Conservation (phyloP, 2,888 invertebrate species). For the Leptopilina drosophilae region DNA sequence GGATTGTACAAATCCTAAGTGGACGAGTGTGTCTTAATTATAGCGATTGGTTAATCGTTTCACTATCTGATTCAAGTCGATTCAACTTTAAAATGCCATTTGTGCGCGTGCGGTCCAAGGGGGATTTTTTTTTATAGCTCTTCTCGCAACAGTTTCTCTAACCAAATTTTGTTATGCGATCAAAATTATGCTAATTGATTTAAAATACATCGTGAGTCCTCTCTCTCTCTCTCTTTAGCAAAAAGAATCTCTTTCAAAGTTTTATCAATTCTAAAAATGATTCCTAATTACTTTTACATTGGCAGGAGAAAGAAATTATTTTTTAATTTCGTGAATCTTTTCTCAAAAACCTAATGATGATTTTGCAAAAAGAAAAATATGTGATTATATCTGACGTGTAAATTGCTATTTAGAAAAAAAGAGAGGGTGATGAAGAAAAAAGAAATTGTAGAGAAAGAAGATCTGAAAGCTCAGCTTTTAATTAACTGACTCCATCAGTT, state of each 20-base stretch:
- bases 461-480: conserved; percentile 23
- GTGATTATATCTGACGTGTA: background rate
- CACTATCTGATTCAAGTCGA: conserved; percentile 62
- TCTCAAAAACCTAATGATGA: background rate
- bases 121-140: conserved; percentile 9
- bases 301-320: background rate
- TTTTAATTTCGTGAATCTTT: background rate
- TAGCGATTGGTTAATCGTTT: conserved; percentile 73
- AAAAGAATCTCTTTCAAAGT: background rate
- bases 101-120: conserved; percentile 34
- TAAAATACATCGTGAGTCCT: too few species aligned
- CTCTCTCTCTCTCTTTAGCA: background rate
- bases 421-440: background rate
- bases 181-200: conserved; percentile 35
- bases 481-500: conserved; percentile 32
- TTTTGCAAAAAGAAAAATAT: background rate
- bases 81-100: conserved; percentile 46
- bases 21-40: conserved; percentile 72
- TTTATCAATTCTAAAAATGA: conserved; percentile 18
- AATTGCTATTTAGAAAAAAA: background rate
- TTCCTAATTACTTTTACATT: conserved; percentile 37
- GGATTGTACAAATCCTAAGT: conserved; percentile 69
- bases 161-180: background rate
- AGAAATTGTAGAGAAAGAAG: background rate
- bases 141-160: conserved; percentile 6